These are phyloP conservation scores for Hylaea fasciaria DNA, from an alignment of 2,888 invertebrate genomes.

Conservation along the genomic window DNA sequence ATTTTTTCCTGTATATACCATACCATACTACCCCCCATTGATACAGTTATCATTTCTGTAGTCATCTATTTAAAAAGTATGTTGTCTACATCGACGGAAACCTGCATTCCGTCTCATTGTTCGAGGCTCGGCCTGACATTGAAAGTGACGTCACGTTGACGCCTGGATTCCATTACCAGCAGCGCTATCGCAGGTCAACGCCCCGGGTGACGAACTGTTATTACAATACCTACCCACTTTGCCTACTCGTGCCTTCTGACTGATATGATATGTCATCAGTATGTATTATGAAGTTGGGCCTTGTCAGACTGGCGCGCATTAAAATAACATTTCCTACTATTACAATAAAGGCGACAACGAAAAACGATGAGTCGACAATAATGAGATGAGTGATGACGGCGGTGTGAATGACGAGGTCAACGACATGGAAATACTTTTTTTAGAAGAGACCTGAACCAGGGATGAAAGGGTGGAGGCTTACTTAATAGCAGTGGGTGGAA, in stretches of 20 bases:
- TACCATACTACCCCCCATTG: too few relatives aligned
- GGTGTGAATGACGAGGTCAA: too few relatives aligned
- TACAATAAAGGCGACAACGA: too few relatives aligned
- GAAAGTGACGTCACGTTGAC: conserved; percentile 32
- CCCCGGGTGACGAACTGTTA: conserved; percentile 25
- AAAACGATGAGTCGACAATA: too few relatives aligned
- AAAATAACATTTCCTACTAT: not conserved
- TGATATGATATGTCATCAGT: conserved; percentile 17
- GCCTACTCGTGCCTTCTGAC: not conserved
- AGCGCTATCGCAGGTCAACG: conserved; percentile 29
- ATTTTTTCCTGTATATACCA: too few relatives aligned
- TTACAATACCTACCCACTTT: conserved; percentile 13
- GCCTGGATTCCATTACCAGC: conserved; percentile 29
- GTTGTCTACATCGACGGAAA: conserved; percentile 19
- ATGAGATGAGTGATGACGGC: too few relatives aligned
- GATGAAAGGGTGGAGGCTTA: too few relatives aligned
- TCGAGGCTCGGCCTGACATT: conserved; percentile 26
- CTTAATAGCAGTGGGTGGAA: too few relatives aligned
- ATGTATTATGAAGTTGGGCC: conserved; percentile 12
- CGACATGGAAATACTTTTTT: too few relatives aligned
- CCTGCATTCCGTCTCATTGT: conserved; percentile 28
- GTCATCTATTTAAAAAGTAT: not conserved
- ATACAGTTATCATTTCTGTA: conserved; percentile 1
- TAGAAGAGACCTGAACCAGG: too few relatives aligned
- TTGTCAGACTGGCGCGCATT: not conserved